Percentiles rank a stretch among this genome's conserved stretches.
Evolutionary conservation across 1,140 invertebrate genomes (phyloP).

Genomic region (Cephus cinctus): DNA sequence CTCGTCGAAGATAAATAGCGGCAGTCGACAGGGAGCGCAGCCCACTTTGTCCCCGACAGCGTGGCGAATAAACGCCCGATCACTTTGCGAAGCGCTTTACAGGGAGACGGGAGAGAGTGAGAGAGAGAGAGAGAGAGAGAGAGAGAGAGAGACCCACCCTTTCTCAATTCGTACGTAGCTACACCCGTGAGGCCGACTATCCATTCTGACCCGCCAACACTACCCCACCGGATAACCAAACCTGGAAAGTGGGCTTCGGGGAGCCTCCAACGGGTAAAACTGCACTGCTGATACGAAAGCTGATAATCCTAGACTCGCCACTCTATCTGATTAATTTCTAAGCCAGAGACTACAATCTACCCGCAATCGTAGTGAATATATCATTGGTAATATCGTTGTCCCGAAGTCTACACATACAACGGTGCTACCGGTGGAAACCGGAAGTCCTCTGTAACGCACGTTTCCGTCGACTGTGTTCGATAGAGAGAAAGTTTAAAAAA

Average conservation of each 20-base stretch:
- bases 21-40: constrained; percentile 36
- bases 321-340: constrained; percentile 33
- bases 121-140: constrained; percentile 18
- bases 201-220: constrained; percentile 32
- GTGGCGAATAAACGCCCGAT: constrained; percentile 40
- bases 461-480: not conserved
- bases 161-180: constrained; percentile 32
- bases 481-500: not conserved
- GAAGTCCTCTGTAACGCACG: not conserved
- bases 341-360: too few relatives aligned
- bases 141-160: constrained; percentile 21
- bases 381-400: too few relatives aligned
- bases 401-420: too few relatives aligned
- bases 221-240: constrained; percentile 21
- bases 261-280: constrained; percentile 24
- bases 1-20: constrained; percentile 37
- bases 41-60: constrained; percentile 41
- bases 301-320: constrained; percentile 31
- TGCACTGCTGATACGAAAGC: constrained; percentile 30
- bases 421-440: not conserved
- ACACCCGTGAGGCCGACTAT: constrained; percentile 34
- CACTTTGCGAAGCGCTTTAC: constrained; percentile 30
- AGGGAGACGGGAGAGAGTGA: constrained; percentile 14
- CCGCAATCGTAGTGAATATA: too few relatives aligned
- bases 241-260: constrained; percentile 18